These are phyloP conservation scores for Dryobota labecula DNA, from an alignment of 2,888 invertebrate genomes.

Conservation along the genomic window DNA sequence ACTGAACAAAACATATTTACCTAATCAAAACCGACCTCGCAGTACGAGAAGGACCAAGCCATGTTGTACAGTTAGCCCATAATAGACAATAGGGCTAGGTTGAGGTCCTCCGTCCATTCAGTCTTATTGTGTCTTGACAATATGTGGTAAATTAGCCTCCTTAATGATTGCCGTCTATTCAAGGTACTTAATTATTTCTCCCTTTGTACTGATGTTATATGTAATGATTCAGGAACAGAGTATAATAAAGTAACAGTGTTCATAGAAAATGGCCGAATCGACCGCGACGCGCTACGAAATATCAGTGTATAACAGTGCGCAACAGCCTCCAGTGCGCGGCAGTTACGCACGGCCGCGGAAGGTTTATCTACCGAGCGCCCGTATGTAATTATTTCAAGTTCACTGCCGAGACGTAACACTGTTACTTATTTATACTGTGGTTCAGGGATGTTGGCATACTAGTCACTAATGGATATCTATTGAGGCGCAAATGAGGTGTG, in stretches of 20 bases:
- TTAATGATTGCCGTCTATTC: slow-evolving; percentile 22
- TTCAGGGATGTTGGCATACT: not conserved
- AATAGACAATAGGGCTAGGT: slow-evolving; percentile 42
- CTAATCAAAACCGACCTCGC: not conserved
- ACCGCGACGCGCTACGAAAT: no score
- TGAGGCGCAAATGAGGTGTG: slow-evolving; percentile 11
- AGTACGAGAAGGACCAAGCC: not conserved
- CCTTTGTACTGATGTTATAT: slow-evolving; percentile 23
- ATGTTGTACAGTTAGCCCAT: slow-evolving; percentile 10
- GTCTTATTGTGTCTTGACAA: slow-evolving; percentile 39
- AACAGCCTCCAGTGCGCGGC: no score
- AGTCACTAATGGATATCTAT: slow-evolving; percentile 22
- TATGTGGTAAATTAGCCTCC: slow-evolving; percentile 42
- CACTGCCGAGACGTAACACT: no score
- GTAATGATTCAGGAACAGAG: not conserved
- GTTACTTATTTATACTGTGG: no score
- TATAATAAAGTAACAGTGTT: no score
- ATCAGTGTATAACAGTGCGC: no score
- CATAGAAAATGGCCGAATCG: no score
- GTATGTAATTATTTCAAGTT: no score
- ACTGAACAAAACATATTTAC: not conserved
- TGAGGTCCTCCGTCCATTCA: slow-evolving; percentile 31
- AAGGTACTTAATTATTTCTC: slow-evolving; percentile 25
- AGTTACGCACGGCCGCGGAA: no score
- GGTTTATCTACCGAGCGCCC: no score